Evolutionary conservation across 2,113 vertebrate species (phyloP), one percentile per base, ranked within the genome.

Genomic region (Chloropsis hardwickii): DNA sequence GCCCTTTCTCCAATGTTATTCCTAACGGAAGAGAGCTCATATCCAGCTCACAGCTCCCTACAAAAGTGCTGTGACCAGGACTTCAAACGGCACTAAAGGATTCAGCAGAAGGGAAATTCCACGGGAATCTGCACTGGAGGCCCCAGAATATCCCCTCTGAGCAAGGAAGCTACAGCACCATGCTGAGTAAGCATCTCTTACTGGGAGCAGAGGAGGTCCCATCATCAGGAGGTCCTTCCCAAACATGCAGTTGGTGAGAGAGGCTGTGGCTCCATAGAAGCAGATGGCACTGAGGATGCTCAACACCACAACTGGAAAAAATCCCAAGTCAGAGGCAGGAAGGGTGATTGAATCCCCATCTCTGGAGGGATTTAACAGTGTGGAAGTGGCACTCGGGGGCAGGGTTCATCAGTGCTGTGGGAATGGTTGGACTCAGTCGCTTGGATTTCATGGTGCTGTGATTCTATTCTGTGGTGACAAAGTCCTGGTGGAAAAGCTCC

Each of bases 221-320:
- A 99, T 92, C 70, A 98, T 88, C 45, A 99, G 94, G 15, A 99
- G 77, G 8, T 96, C 98, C 88, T 97, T 97, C 72, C 96, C 98
- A 65, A 99, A 99, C 93, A 97, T 96, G 84, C 95, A 88, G 86
- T 98, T 99, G 29, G 98, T 33, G 62, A 99, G 93, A 3, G 99
- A 99, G 40, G 98, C 98, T 28, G 98, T 40, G 62, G 97, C 96
- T 64, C 99, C 99, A 0, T 99, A 99, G 71, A 98, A 64, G 47
- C 98, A 99, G 92, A 98, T 84, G 37, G 97, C 85, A 69, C 98
- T 96, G 70, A 98, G 74, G 66, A 98, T 58, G 51, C 97, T 97
- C 56, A 99, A 93, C 97, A 98, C 96, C 61, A 97, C 98, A 82
- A 97, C 98, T 99, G 96, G 33, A 89, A 57, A 71, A 84, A 50